These are phyloP conservation scores for Naja naja DNA, from an alignment of 2,113 vertebrate genomes.

Conservation along the genomic window DNA sequence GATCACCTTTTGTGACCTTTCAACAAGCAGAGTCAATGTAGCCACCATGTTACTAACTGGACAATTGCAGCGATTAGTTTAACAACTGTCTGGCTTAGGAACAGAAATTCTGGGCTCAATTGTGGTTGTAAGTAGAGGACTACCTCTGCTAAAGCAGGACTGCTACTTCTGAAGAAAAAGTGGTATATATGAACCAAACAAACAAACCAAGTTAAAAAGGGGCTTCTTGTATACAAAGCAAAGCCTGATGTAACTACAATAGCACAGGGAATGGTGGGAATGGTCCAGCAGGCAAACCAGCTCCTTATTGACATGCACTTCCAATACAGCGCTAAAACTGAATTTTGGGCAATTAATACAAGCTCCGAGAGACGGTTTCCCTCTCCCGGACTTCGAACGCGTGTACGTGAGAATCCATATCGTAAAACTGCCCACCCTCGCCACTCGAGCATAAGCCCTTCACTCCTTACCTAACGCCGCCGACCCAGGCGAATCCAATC, in stretches of 20 bases:
- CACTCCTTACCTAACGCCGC: background rate
- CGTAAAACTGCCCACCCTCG: background rate
- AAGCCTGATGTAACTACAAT: background rate
- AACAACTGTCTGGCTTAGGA: background rate
- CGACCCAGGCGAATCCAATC: background rate
- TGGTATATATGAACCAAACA: background rate
- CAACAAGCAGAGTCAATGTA: background rate
- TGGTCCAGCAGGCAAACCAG: background rate
- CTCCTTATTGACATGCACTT: background rate
- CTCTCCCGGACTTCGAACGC: background rate
- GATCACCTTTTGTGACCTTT: background rate
- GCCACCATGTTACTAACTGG: background rate
- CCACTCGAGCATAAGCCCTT: background rate
- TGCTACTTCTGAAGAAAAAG: background rate
- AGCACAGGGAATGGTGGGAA: background rate
- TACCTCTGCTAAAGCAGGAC: background rate
- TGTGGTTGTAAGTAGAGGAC: background rate
- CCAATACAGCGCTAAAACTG: background rate
- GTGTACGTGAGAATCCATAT: background rate
- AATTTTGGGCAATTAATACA: background rate
- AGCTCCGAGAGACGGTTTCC: background rate
- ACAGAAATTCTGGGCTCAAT: background rate
- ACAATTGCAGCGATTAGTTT: background rate
- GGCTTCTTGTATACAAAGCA: background rate
- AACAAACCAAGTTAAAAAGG: background rate